These are phyloP conservation scores for Lycaena phlaeas DNA, from an alignment of 2,888 invertebrate genomes.

Conservation along the genomic window DNA sequence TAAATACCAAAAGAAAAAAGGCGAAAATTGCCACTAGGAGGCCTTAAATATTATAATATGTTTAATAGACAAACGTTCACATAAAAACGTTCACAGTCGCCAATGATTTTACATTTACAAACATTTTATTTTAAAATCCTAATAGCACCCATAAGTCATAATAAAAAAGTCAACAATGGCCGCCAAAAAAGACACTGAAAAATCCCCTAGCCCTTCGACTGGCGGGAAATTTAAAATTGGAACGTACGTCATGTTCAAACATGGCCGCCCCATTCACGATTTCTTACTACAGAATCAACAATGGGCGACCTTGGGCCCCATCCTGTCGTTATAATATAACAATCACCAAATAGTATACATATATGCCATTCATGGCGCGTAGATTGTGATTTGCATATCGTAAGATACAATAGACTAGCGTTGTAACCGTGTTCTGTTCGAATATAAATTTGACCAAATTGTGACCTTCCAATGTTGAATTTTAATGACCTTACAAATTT, in stretches of 20 bases:
- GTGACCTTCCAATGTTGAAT: no score
- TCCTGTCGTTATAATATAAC: slow-evolving; percentile 21
- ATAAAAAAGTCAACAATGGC: background rate
- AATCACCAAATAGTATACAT: slow-evolving; percentile 14
- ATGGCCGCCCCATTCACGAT: slow-evolving; percentile 5
- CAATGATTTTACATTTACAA: no score
- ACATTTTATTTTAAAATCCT: no score
- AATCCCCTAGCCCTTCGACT: background rate
- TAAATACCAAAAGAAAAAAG: no score
- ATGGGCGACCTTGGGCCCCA: slow-evolving; percentile 16
- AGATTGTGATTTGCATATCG: slow-evolving; percentile 23
- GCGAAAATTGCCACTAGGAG: no score
- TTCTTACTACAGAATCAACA: slow-evolving; percentile 9
- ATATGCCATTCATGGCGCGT: slow-evolving; percentile 23
- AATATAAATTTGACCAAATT: no score
- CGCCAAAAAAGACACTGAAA: background rate
- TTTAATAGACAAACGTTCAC: no score
- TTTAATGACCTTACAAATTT: no score
- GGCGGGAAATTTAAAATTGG: slow-evolving; percentile 2
- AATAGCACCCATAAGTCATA: background rate
- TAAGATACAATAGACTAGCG: background rate
- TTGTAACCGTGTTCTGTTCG: background rate
- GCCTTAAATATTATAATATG: no score
- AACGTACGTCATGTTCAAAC: slow-evolving; percentile 10
- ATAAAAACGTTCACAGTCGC: no score